phyloP scores from a whole-genome alignment of 2,797 vertebrate species.

The Carcharodon carcharias region DNA sequence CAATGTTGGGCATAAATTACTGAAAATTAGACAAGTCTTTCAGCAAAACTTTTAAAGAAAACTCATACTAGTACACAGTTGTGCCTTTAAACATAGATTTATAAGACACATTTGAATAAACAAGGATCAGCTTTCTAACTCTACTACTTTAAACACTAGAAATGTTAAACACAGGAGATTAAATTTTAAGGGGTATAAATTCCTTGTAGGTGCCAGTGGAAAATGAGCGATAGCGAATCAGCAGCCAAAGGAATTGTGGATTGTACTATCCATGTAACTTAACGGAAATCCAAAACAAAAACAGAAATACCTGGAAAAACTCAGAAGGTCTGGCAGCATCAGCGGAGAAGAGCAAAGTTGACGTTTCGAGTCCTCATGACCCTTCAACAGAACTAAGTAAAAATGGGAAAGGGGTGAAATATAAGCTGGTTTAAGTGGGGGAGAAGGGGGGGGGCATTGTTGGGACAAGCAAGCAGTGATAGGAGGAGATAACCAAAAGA shows the following conservation, averaged over 20 bases:
- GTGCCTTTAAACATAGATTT: background rate
- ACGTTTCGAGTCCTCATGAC: too few relatives aligned
- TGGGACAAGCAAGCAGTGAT: too few relatives aligned
- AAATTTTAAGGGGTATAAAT: background rate
- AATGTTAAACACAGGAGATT: background rate
- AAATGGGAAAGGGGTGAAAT: too few relatives aligned
- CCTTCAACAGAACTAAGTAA: too few relatives aligned
- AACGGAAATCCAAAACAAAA: too few relatives aligned
- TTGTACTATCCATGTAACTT: too few relatives aligned
- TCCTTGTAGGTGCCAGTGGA: background rate
- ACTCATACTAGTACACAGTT: background rate
- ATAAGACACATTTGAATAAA: background rate
- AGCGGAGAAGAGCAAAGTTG: too few relatives aligned
- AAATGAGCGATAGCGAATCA: background rate
- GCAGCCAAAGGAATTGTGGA: background rate
- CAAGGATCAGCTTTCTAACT: background rate
- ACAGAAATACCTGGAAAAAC: too few relatives aligned
- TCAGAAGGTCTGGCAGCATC: too few relatives aligned
- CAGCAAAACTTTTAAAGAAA: background rate
- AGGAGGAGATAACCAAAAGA: too few relatives aligned
- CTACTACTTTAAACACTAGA: background rate
- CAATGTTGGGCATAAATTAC: background rate
- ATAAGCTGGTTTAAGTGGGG: too few relatives aligned
- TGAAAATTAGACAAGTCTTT: background rate
- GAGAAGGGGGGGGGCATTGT: too few relatives aligned